Evolutionary conservation across 2,888 invertebrate species (phyloP).

Genomic region (Branchellion lobata): DNA sequence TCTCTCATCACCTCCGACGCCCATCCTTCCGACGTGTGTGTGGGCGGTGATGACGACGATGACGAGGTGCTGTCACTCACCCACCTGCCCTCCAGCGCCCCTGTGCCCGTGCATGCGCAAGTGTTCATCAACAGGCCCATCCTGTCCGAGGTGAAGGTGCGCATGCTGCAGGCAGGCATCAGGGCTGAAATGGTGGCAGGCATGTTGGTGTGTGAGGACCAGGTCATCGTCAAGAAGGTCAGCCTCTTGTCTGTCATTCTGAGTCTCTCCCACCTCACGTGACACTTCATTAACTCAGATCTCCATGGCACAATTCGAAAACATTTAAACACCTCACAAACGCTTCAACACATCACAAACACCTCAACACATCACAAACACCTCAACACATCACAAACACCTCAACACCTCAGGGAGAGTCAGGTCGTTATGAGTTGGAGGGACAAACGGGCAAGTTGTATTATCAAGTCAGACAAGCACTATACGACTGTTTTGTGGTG

Average conservation of each 20-base stretch:
- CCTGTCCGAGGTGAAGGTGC: slow-evolving; percentile 83
- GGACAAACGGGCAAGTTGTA: not conserved
- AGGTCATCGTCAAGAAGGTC: slow-evolving; percentile 82
- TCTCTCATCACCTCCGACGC: slow-evolving; percentile 64
- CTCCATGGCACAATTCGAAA: not conserved
- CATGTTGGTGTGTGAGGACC: slow-evolving; percentile 87
- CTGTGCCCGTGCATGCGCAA: slow-evolving; percentile 67
- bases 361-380: not conserved
- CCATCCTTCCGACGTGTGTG: slow-evolving; percentile 54
- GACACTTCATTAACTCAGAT: not conserved
- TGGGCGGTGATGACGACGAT: slow-evolving; percentile 36
- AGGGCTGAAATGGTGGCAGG: slow-evolving; percentile 85
- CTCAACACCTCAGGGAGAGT: not conserved
- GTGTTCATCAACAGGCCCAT: slow-evolving; percentile 90
- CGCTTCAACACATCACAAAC: not conserved
- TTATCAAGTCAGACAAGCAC: not conserved
- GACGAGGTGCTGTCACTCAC: slow-evolving; percentile 45
- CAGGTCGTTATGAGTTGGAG: not conserved
- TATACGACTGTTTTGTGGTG: slow-evolving; percentile 1
- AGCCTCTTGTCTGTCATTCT: slow-evolving; percentile 53
- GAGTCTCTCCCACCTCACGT: no score
- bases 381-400: not conserved
- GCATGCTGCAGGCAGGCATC: slow-evolving; percentile 68
- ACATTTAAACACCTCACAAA: not conserved
- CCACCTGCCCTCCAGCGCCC: slow-evolving; percentile 34